phyloP scores from a whole-genome alignment of 2,113 vertebrate genomes.

The Gallinago jamesoni region DNA sequence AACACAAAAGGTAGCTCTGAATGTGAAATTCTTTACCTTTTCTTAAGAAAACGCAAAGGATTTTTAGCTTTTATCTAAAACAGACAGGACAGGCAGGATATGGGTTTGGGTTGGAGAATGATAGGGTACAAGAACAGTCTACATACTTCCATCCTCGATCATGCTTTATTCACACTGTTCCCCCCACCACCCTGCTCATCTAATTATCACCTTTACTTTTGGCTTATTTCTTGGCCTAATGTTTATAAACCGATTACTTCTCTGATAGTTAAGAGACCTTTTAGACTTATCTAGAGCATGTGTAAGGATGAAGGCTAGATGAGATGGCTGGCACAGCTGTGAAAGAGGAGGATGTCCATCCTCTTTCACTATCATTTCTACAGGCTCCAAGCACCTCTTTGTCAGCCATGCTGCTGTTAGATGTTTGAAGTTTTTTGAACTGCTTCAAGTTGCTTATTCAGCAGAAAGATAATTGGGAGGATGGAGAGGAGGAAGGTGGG shows the following conservation, averaged over 20 bases:
- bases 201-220: not conserved
- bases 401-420: not conserved
- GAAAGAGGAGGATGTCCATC: not conserved
- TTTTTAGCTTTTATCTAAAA: constrained; percentile 14
- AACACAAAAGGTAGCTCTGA: not conserved
- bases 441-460: not conserved
- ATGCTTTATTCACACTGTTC: not conserved
- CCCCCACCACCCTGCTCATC: not conserved
- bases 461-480: not conserved
- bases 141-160: not conserved
- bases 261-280: not conserved
- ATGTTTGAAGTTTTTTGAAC: not conserved
- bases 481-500: not conserved
- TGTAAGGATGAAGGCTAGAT: not conserved
- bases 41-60: not conserved
- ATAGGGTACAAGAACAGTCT: not conserved
- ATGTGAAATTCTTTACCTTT: not conserved
- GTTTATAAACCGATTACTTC: not conserved
- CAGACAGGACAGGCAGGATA: not conserved
- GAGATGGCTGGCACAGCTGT: not conserved
- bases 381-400: not conserved
- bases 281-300: not conserved
- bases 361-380: not conserved
- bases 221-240: not conserved
- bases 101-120: not conserved